Evolutionary conservation across 1,140 invertebrate genomes (phyloP).

Genomic region (Neotoxoptera formosana): DNA sequence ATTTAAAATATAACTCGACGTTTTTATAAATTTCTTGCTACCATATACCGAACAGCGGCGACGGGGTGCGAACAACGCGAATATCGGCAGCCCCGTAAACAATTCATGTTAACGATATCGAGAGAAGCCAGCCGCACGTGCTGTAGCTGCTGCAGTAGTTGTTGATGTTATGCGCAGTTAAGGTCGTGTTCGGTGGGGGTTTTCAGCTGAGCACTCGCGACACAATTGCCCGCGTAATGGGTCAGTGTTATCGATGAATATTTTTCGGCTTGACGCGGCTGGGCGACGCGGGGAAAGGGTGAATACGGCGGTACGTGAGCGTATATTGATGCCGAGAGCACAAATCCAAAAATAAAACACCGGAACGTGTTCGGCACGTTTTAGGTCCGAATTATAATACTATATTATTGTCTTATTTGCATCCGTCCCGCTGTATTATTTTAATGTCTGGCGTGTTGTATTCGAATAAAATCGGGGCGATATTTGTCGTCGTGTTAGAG

Average conservation of each 20-base stretch:
- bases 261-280: not conserved
- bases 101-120: conserved; percentile 23
- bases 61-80: too few relatives aligned
- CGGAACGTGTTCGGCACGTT: conserved; percentile 20
- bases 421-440: too few relatives aligned
- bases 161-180: too few relatives aligned
- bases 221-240: not conserved
- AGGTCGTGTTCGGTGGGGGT: not conserved
- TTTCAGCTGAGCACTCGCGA: not conserved
- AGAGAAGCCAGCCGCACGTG: not conserved
- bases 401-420: not conserved
- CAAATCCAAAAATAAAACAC: conserved; percentile 6
- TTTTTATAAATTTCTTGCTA: too few relatives aligned
- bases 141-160: not conserved
- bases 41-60: too few relatives aligned
- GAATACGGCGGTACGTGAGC: not conserved
- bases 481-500: not conserved
- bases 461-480: not conserved
- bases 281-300: not conserved
- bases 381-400: conserved; percentile 29
- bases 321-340: not conserved
- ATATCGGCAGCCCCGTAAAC: not conserved
- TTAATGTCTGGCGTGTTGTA: not conserved
- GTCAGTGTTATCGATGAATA: not conserved
- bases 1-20: too few relatives aligned